Evolutionary conservation across 2,888 invertebrate genomes (phyloP).

Genomic region (Tethea ocularis): DNA sequence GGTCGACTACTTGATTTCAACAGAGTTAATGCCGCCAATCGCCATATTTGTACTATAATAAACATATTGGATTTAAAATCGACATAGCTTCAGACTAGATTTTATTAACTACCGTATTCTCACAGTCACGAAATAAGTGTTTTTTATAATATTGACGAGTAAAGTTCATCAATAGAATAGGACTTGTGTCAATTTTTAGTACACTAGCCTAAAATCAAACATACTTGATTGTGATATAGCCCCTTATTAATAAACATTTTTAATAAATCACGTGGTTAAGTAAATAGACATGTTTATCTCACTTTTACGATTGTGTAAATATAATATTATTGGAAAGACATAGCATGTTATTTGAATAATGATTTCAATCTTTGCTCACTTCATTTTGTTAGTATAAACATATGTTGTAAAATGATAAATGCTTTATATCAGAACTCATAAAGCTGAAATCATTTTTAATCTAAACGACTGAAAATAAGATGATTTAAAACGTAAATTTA

Average conservation of each 20-base stretch:
- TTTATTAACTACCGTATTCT: constrained; percentile 59
- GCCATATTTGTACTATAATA: background rate
- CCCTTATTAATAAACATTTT: constrained; percentile 27
- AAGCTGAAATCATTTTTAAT: background rate
- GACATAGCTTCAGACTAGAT: constrained; percentile 75
- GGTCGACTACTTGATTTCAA: background rate
- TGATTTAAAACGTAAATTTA: background rate
- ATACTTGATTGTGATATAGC: constrained; percentile 40
- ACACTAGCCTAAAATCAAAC: constrained; percentile 17
- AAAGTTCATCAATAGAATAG: background rate
- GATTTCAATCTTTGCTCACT: background rate
- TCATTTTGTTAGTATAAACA: background rate
- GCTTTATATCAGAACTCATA: background rate
- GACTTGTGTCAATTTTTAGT: background rate
- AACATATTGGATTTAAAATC: constrained; percentile 56
- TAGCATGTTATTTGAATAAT: background rate
- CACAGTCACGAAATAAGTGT: constrained; percentile 59
- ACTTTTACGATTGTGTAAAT: background rate
- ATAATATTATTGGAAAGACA: background rate
- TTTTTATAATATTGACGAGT: background rate
- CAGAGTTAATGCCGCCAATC: background rate
- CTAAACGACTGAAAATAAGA: background rate
- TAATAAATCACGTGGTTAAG: constrained; percentile 19
- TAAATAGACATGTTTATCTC: background rate
- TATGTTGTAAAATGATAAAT: background rate